A percentile compares a stretch with the other conserved stretches of the same genome.
These are phyloP conservation scores for Amniataba percoides DNA, from an alignment of 2,797 vertebrate genomes.

Conservation along the genomic window DNA sequence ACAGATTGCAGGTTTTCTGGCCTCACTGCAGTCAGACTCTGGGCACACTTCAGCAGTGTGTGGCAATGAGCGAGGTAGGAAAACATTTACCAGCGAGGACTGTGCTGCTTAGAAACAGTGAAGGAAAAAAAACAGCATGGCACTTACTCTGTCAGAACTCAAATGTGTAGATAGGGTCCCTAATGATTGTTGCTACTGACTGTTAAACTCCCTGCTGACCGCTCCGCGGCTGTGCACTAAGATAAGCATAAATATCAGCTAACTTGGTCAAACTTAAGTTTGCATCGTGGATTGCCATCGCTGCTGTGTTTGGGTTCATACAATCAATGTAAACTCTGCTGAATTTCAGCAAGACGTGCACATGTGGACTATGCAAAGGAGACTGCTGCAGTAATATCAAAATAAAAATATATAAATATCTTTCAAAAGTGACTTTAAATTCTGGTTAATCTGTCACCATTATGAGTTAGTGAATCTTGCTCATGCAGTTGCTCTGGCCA, in stretches of 20 bases:
- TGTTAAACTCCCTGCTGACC: constrained; percentile 24
- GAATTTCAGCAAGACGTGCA: not conserved
- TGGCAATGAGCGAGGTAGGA: not conserved
- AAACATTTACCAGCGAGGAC: constrained; percentile 8
- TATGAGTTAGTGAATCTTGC: no score
- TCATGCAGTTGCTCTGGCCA: no score
- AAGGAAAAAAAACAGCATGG: not conserved
- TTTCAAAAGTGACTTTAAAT: no score
- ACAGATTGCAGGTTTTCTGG: constrained; percentile 18
- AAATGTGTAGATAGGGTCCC: constrained; percentile 1
- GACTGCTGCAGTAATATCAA: not conserved
- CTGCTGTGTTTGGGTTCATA: constrained; percentile 4
- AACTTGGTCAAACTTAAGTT: constrained; percentile 24
- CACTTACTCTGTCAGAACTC: constrained; percentile 18
- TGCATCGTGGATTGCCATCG: constrained; percentile 18
- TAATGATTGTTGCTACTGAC: constrained; percentile 25
- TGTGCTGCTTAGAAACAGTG: constrained; percentile 1
- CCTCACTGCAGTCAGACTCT: not conserved
- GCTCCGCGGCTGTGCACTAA: constrained; percentile 13
- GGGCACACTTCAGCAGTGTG: constrained; percentile 19
- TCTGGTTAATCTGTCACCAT: no score
- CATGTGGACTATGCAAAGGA: not conserved
- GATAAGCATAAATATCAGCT: constrained; percentile 43
- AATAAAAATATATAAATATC: no score
- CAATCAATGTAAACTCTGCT: not conserved